Base-by-base conservation (phyloP, 2,888 invertebrate species). In the Perdita meconis region DNA sequence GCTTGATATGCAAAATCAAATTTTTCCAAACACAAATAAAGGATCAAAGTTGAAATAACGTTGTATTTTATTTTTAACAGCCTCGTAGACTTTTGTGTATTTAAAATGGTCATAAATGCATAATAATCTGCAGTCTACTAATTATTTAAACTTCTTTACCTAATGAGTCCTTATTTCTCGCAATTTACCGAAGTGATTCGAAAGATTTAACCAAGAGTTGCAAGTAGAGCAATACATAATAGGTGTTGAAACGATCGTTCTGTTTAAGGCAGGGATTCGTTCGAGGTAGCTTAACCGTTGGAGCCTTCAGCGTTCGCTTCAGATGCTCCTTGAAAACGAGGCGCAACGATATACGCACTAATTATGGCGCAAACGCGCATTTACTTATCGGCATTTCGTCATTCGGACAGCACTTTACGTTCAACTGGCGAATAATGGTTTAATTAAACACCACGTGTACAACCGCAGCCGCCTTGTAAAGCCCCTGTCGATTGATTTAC, bases 381-480 rank as follows among this genome's bases (percentile, higher is more conserved):
- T 78, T 56, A 64, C 56, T 68, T 79, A 68, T 75, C 73, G 76
- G 63, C 65, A 47, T 83, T 81, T 82, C 80, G 78, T 82, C 80
- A 82, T 72, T 74, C 68, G 72, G 67, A 83, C 75, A 72, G 71
- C 70, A 69, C 60, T 74, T 71, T 73, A 68, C 80, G 68, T 77
- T 67, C 69, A 65, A 73, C 80, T 67, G 60, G 72, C 83, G 82
- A 87, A 87, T 88, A 87, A 88, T 88, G 81, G 85, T 87, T 87
- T 88, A 88, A 88, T 88, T 88, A 88, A 87, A 87, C 80, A 78
- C 72, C 85, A 75, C 78, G 82, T 80, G 83, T 79, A 86, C 47
- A 80, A 79, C 76, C 71, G 69, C 68, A 67, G 66, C 69, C 63
- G 76, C 73, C 74, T 80, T 78, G 78, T 81, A 81, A 80, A 80